These are phyloP conservation scores for Drosophila serrata DNA, from an alignment of 1,140 invertebrate species.

Conservation along the genomic window DNA sequence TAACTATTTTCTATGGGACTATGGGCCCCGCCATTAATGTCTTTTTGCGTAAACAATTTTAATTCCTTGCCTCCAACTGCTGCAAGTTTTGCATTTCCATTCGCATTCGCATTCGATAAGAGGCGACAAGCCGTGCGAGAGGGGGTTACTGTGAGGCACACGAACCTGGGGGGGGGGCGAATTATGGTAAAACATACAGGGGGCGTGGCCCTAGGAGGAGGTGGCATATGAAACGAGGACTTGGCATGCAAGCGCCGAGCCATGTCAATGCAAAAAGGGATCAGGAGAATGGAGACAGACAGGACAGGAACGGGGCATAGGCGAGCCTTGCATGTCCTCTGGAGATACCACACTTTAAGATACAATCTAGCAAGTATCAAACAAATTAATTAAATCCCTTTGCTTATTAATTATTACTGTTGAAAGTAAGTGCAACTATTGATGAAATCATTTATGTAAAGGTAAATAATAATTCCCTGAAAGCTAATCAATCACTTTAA, in stretches of 20 bases:
- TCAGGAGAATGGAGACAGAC: slow-evolving; percentile 24
- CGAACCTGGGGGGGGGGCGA: slow-evolving; percentile 69
- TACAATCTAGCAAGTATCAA: slow-evolving; percentile 11
- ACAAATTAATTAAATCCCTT: slow-evolving; percentile 1
- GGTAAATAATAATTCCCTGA: not conserved
- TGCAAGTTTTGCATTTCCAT: slow-evolving; percentile 68
- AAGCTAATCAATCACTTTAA: too few relatives aligned
- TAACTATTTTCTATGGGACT: slow-evolving; percentile 56
- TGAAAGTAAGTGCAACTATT: too few relatives aligned
- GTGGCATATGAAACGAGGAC: slow-evolving; percentile 68
- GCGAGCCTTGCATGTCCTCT: slow-evolving; percentile 29
- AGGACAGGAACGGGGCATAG: not conserved
- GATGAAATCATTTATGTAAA: not conserved
- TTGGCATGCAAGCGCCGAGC: slow-evolving; percentile 60
- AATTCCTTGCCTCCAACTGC: slow-evolving; percentile 56
- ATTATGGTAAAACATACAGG: slow-evolving; percentile 79
- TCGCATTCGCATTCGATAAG: slow-evolving; percentile 54
- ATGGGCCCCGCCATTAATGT: slow-evolving; percentile 64
- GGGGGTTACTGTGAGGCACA: slow-evolving; percentile 36
- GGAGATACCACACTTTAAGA: slow-evolving; percentile 36
- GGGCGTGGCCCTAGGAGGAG: slow-evolving; percentile 41
- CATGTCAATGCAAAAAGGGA: slow-evolving; percentile 29
- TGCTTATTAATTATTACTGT: too few relatives aligned
- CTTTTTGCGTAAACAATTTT: slow-evolving; percentile 80
- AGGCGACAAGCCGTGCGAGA: slow-evolving; percentile 64